A percentile compares a stretch with the other conserved stretches of the same genome.
Evolutionary conservation across 1,140 invertebrate genomes (phyloP).

Genomic region (Lerema accius): DNA sequence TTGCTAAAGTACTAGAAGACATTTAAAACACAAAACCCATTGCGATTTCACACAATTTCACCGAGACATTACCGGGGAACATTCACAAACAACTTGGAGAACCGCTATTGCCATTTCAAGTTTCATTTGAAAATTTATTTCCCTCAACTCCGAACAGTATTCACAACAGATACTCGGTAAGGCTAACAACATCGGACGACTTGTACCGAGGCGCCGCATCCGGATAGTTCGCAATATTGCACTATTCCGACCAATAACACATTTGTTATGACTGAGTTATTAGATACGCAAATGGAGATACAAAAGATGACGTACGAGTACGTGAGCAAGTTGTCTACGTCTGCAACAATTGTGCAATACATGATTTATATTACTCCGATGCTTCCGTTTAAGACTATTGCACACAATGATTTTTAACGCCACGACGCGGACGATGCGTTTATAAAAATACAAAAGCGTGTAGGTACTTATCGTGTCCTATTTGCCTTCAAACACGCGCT

Average conservation of each 20-base stretch:
- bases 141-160: slow-evolving; percentile 1
- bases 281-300: not conserved
- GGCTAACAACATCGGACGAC: not conserved
- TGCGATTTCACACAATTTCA: not conserved
- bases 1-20: too few relatives aligned
- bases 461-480: too few relatives aligned
- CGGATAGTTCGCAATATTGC: not conserved
- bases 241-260: slow-evolving; percentile 18
- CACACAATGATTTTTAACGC: too few relatives aligned
- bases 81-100: not conserved
- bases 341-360: too few relatives aligned
- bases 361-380: too few relatives aligned
- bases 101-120: slow-evolving; percentile 10
- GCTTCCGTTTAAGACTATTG: too few relatives aligned
- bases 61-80: not conserved
- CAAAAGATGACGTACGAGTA: not conserved
- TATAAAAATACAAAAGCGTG: too few relatives aligned
- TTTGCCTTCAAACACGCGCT: too few relatives aligned
- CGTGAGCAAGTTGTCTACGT: too few relatives aligned
- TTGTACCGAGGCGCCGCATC: not conserved
- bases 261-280: not conserved
- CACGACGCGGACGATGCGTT: too few relatives aligned
- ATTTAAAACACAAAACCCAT: not conserved
- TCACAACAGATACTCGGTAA: not conserved
- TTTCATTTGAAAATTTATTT: slow-evolving; percentile 24